Conservation (phyloP, 2,113 vertebrate genomes). For the Sardina pilchardus region DNA sequence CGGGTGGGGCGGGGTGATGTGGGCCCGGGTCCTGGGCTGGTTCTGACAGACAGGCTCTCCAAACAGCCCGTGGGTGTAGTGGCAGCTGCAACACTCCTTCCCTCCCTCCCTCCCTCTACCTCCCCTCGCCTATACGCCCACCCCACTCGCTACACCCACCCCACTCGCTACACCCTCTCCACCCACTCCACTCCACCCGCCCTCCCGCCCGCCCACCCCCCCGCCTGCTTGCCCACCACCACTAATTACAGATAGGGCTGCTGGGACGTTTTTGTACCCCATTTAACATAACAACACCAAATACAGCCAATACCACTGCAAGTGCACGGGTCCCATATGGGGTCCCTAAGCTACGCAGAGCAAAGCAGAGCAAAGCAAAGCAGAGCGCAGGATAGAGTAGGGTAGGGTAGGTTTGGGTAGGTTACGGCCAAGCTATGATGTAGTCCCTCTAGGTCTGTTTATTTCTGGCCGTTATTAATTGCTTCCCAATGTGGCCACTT, state of each 20-base stretch:
- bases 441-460: background rate
- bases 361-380: background rate
- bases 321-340: conserved; percentile 13
- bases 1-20: too few species aligned
- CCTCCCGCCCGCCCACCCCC: too few species aligned
- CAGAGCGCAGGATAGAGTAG: too few species aligned
- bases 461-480: background rate
- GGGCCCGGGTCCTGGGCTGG: conserved; percentile 23
- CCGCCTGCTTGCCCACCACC: background rate
- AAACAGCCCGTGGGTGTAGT: conserved; percentile 46
- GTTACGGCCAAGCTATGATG: background rate
- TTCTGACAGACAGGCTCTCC: conserved; percentile 38
- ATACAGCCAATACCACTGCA: conserved; percentile 1
- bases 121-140: too few species aligned
- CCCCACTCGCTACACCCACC: too few species aligned
- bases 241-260: conserved; percentile 41
- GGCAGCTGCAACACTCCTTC: conserved; percentile 33
- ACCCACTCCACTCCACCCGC: too few species aligned
- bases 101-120: too few species aligned
- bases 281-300: conserved; percentile 38
- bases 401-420: background rate
- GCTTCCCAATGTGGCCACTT: background rate
- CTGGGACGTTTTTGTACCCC: conserved; percentile 40
- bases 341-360: background rate
- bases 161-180: too few species aligned